Conservation (phyloP, 2,113 vertebrate species). For the Phrynosoma platyrhinos region DNA sequence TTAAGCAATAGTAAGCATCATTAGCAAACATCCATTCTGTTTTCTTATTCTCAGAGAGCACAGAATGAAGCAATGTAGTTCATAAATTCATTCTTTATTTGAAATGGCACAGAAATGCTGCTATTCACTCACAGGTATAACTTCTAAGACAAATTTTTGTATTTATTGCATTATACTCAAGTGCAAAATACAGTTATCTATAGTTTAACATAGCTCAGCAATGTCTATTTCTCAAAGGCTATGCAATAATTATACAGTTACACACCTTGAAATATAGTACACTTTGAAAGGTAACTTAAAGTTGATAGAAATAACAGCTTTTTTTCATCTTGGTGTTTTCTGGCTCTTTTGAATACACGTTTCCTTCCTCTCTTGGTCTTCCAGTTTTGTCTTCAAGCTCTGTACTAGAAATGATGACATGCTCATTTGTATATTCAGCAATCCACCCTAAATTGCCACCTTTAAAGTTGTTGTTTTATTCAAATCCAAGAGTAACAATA, state of each 20-base stretch:
- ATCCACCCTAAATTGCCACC: background rate
- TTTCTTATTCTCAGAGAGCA: background rate
- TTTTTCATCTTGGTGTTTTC: background rate
- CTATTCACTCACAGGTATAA: background rate
- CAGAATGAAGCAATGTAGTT: background rate
- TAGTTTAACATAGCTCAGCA: background rate
- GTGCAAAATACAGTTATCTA: background rate
- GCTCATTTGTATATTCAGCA: background rate
- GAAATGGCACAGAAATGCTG: background rate
- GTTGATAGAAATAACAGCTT: background rate
- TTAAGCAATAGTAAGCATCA: background rate
- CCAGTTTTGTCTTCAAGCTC: conserved; percentile 12
- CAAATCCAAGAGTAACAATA: background rate
- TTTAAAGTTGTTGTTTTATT: background rate
- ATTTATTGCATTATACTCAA: background rate
- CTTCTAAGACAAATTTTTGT: background rate
- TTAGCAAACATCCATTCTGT: background rate
- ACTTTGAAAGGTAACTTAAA: conserved; percentile 4
- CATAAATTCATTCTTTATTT: background rate
- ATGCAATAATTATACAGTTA: conserved; percentile 7
- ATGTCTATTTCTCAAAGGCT: background rate
- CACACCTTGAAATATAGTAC: background rate
- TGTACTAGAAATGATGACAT: background rate
- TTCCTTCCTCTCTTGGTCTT: background rate
- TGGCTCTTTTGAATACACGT: background rate